A percentile compares a stretch with the other conserved stretches of the same genome.
These are phyloP conservation scores for Cetoscarus ocellatus DNA, from an alignment of 2,797 vertebrate species.

Conservation along the genomic window DNA sequence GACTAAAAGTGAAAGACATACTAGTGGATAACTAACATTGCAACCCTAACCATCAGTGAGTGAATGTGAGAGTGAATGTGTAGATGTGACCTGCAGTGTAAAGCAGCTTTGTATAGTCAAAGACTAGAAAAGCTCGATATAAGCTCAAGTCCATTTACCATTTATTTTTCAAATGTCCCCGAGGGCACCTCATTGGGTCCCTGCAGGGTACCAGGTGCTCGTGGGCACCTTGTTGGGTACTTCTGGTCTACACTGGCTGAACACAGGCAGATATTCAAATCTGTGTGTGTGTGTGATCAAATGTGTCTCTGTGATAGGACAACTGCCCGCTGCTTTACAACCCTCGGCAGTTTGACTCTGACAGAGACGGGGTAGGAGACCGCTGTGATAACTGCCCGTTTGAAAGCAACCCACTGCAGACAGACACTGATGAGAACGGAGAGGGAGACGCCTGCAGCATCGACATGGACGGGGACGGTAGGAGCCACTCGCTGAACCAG, in stretches of 20 bases:
- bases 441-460: constrained; percentile 96
- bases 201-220: too few relatives aligned
- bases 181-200: too few relatives aligned
- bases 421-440: constrained; percentile 93
- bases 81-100: too few relatives aligned
- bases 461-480: constrained; percentile 98
- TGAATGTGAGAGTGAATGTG: too few relatives aligned
- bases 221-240: too few relatives aligned
- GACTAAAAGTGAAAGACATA: too few relatives aligned
- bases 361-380: constrained; percentile 95
- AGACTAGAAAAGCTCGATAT: too few relatives aligned
- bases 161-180: too few relatives aligned
- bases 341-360: constrained; percentile 94
- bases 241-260: not conserved
- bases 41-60: too few relatives aligned
- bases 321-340: constrained; percentile 96
- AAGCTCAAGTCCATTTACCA: too few relatives aligned
- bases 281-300: not conserved
- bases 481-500: constrained; percentile 12
- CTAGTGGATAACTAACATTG: too few relatives aligned
- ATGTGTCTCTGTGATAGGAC: constrained; percentile 83
- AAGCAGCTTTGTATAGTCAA: too few relatives aligned
- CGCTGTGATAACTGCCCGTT: constrained; percentile 97
- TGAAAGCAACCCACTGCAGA: constrained; percentile 94
- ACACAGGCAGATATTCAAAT: not conserved